These are phyloP conservation scores for Polyommatus icarus DNA, from an alignment of 2,888 invertebrate species.

Conservation along the genomic window DNA sequence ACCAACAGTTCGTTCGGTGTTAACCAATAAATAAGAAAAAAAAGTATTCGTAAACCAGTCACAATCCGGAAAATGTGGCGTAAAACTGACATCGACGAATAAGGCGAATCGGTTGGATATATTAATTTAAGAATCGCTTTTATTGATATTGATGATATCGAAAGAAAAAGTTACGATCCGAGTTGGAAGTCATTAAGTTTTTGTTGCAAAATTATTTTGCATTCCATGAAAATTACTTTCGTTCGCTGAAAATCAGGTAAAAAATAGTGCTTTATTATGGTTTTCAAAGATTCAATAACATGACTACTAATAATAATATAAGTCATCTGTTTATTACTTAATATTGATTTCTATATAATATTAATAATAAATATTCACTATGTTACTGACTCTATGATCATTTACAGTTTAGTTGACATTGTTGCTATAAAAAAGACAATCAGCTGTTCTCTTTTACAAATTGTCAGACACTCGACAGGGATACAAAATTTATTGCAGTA, in stretches of 20 bases:
- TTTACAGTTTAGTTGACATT: not conserved
- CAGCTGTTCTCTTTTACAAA: conserved; percentile 11
- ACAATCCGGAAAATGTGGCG: conserved; percentile 19
- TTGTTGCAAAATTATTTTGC: not conserved
- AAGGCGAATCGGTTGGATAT: not conserved
- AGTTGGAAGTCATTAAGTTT: not conserved
- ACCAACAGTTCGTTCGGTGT: not conserved
- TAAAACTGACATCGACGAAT: conserved; percentile 23
- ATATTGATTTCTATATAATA: no score
- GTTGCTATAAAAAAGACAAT: conserved; percentile 1
- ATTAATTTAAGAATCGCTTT: conserved; percentile 15
- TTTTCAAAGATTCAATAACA: no score
- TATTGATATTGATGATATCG: conserved; percentile 2
- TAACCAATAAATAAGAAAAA: conserved; percentile 24
- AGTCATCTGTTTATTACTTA: no score
- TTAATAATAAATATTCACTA: no score
- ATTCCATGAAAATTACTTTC: not conserved
- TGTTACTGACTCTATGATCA: no score
- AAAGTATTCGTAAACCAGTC: not conserved
- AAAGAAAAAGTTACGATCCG: not conserved
- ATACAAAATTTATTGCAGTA: conserved; percentile 20
- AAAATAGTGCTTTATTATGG: no score
- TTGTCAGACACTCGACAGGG: not conserved
- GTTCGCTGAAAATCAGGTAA: not conserved
- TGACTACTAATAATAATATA: no score